Evolutionary conservation across 2,797 vertebrate species (phyloP).

Genomic region (Rachycentron canadum): DNA sequence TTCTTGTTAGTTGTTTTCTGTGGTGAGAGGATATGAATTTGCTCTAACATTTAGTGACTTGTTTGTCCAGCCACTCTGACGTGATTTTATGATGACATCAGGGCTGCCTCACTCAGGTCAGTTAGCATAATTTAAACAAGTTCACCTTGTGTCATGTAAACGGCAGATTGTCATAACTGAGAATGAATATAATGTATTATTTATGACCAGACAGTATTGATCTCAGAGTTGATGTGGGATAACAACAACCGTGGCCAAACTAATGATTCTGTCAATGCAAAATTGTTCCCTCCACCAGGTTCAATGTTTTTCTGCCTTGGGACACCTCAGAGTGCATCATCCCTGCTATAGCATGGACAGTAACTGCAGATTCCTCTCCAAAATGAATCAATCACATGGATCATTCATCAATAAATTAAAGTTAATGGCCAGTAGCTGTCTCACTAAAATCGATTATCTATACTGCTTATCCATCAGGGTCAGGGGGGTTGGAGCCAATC

Average conservation of each 20-base stretch:
- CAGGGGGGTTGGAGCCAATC: too few relatives aligned
- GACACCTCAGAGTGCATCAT: background rate
- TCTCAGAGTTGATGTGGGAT: background rate
- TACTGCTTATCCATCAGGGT: too few relatives aligned
- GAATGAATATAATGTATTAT: background rate
- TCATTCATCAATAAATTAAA: too few relatives aligned
- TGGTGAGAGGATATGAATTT: conserved; percentile 12
- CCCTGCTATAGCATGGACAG: background rate
- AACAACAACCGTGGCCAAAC: background rate
- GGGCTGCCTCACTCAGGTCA: background rate
- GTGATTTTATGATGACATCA: background rate
- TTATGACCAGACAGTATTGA: background rate
- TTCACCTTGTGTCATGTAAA: background rate
- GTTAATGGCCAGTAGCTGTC: too few relatives aligned
- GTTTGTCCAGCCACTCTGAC: background rate
- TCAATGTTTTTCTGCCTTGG: background rate
- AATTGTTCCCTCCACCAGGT: background rate
- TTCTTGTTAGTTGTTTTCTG: conserved; percentile 2
- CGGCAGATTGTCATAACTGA: background rate
- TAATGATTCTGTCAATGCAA: background rate
- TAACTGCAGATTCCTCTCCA: background rate
- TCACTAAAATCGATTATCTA: too few relatives aligned
- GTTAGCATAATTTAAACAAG: background rate
- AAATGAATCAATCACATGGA: too few relatives aligned
- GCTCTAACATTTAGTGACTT: background rate